Evolutionary conservation across 2,797 vertebrate species (phyloP).

Genomic region (Anguilla anguilla): DNA sequence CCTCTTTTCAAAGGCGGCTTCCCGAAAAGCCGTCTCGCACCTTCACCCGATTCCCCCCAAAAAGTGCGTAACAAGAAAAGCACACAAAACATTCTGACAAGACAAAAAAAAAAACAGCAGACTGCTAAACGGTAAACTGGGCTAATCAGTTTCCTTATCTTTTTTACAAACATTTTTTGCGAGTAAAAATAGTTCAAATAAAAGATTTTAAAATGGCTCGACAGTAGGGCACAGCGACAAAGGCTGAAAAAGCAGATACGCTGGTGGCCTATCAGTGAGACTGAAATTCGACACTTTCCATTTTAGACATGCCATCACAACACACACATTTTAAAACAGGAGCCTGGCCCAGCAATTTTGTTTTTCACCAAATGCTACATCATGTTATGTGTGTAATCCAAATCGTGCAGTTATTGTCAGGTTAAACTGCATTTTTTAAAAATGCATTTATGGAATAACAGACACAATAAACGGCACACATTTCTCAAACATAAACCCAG

Average conservation of each 20-base stretch:
- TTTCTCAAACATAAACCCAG: background rate
- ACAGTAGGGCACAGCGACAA: background rate
- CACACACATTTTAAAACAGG: background rate
- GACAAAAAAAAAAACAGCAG: no score
- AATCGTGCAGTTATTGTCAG: background rate
- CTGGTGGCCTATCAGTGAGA: background rate
- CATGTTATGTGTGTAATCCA: background rate
- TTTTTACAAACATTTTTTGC: background rate
- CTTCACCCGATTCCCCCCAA: background rate
- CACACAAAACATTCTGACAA: background rate
- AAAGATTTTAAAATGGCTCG: background rate
- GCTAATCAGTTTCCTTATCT: background rate
- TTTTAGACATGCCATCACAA: background rate
- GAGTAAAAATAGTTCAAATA: background rate
- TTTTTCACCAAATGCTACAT: background rate
- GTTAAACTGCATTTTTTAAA: background rate
- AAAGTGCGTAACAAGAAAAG: background rate
- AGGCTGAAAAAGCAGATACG: background rate
- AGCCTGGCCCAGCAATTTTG: background rate
- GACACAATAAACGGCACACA: background rate
- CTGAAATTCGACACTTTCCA: background rate
- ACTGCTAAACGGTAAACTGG: background rate
- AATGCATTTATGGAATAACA: background rate
- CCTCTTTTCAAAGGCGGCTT: background rate
- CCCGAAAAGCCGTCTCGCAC: background rate